Evolutionary conservation across 2,113 vertebrate genomes (phyloP), one percentile per base, ranked within the genome.

Genomic region (Poeciliopsis retropinna): DNA sequence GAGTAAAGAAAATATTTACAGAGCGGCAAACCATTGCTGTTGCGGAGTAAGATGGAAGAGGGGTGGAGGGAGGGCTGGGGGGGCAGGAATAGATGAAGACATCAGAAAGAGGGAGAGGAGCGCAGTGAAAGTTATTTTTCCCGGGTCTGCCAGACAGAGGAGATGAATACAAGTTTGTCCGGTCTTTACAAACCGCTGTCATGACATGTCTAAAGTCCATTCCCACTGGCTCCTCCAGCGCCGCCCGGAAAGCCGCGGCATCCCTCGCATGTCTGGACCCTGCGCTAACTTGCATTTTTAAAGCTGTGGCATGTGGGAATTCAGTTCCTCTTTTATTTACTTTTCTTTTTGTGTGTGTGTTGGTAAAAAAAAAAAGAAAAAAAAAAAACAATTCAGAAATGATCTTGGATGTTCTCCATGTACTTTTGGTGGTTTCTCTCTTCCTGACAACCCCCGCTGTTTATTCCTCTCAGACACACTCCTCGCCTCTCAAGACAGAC

Each of bases 1-100:
- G 60, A 84, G 85, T n/a, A 10, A 32, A 83, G 67, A 84, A 64
- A 87, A 89, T 90, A 90, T 91, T 92, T 88, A 81, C 84, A 82
- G 84, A 89, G 77, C 37, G n/a, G 66, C 78, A n/a, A 57, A 57
- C 64, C 67, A 72, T 72, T 75, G 60, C 67, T 60, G n/a, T 63
- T 85, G 82, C 63, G 73, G 78, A 70, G 72, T 12, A 63, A 80
- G 63, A 69, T 10, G 34, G 34, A 9, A 76, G 79, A 14, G 13
- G n/a, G n/a, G n/a, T n/a, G n/a, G n/a, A n/a, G n/a, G n/a, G n/a
- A n/a, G n/a, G n/a, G n/a, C n/a, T n/a, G 83, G 79, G 82, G 84
- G 86, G 74, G 88, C 28, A 72, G 39, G 60, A 39, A 65, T 65
- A 75, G 76, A 75, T 37, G 66, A 71, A 66, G 65, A 82, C 44